phyloP scores from a whole-genome alignment of 2,888 invertebrate species.

The Physocephala rufipes region DNA sequence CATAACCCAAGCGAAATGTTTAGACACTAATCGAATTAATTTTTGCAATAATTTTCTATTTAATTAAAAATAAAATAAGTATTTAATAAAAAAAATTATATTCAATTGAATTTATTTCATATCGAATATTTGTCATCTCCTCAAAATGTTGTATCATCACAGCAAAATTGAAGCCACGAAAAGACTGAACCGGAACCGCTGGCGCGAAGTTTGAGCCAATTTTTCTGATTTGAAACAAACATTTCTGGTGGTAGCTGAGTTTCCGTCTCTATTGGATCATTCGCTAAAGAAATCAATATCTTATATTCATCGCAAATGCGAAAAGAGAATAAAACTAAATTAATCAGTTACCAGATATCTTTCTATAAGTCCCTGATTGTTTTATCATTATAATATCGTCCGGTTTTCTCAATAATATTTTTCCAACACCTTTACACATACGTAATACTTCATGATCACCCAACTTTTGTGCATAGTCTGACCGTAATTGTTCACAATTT shows the following conservation, averaged over 20 bases:
- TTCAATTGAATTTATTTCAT: too few species aligned
- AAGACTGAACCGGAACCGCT: constrained; percentile 52
- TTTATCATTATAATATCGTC: constrained; percentile 85
- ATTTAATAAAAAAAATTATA: too few species aligned
- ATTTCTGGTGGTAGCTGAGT: constrained; percentile 86
- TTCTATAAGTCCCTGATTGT: constrained; percentile 62
- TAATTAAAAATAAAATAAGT: not conserved
- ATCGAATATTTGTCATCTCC: too few species aligned
- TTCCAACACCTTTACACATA: constrained; percentile 86
- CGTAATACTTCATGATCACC: constrained; percentile 68
- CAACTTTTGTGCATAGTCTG: constrained; percentile 65
- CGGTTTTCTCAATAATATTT: constrained; percentile 79
- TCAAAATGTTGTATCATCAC: constrained; percentile 15
- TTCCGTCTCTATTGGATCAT: constrained; percentile 66
- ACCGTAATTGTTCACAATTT: constrained; percentile 69
- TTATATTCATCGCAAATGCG: not conserved
- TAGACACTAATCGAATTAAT: not conserved
- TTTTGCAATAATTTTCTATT: constrained; percentile 10
- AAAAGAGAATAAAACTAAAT: not conserved
- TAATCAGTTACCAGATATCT: constrained; percentile 46
- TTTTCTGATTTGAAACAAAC: constrained; percentile 92
- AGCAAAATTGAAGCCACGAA: constrained; percentile 44
- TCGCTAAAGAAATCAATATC: constrained; percentile 46
- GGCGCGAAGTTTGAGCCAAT: constrained; percentile 82
- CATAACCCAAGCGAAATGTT: not conserved